Base-by-base conservation (phyloP, 2,888 invertebrate species). In the Pollenia amentaria region DNA sequence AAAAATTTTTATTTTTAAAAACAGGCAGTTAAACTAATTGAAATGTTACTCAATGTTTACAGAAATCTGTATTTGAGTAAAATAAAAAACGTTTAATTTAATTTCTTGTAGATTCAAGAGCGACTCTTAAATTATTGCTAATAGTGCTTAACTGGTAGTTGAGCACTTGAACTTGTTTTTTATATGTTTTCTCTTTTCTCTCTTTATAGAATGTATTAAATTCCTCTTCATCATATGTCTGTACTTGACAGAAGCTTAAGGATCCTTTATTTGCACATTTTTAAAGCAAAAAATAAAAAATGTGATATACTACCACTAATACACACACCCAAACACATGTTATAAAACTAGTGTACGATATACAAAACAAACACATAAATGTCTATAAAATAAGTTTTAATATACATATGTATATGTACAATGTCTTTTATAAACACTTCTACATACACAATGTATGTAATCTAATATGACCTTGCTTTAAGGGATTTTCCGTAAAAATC, bases 161-260 rank as follows among this genome's bases (percentile, higher is more conserved):
- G 42, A 12, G 42, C 6, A 38, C 53, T 38, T 44, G 42, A 44
- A 64, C 64, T 62, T 64, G 10, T 40, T 64, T 44, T 18, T 55
- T 46, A 0, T 29, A 6, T 29, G 0, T 12, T 51, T 10, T 29
- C 2, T 67, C 12, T 21, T 14, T 10, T 48, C 72, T 38, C 57
- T 65, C 48, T 72, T 65, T 72, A 16, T 72, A 72, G 44, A 60
- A 80, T 77, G 48, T 87, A 87, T 84, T 87, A 84, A 87, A 87
- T 84, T 87, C 84, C 87, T 81, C 84, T 84, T 77, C 77, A 87
- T 84, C 87, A 84, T 73, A 73, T 84, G 87, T 77, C 77, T 87
- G 84, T 64, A 48, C 77, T 76, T 84, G 87, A 87, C 87, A 87
- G 80, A 46, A 87, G 77, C 84, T 87, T 84, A 81, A 87, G 84